phyloP scores from a whole-genome alignment of 2,888 invertebrate species.

The Scaptodrosophila latifasciaeformis region DNA sequence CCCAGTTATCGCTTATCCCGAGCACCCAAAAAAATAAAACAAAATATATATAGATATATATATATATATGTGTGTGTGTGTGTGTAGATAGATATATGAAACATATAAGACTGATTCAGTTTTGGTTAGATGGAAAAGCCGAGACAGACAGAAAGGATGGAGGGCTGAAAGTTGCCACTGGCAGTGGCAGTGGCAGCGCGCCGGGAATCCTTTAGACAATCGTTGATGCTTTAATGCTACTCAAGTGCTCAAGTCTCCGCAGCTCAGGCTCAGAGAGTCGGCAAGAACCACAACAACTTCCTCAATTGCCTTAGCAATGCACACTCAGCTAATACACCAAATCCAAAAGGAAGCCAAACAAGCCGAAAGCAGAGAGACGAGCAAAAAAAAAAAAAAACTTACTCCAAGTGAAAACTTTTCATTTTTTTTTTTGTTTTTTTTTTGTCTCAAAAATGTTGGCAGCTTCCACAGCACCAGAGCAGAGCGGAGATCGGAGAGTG shows the following conservation, averaged over 20 bases:
- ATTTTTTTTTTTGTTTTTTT: background rate
- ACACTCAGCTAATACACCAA: conserved; percentile 1
- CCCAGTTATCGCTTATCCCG: background rate
- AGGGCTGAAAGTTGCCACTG: background rate
- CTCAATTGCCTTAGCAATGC: conserved; percentile 9
- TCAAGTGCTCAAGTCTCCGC: conserved; percentile 54
- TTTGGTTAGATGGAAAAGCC: too few relatives aligned
- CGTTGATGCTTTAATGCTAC: conserved; percentile 58
- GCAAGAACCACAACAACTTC: conserved; percentile 16
- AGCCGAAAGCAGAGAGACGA: too few relatives aligned
- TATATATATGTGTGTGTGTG: background rate
- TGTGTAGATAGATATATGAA: background rate
- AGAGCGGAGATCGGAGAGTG: conserved; percentile 16
- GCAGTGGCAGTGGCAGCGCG: background rate
- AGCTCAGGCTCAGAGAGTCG: conserved; percentile 26
- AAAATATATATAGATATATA: too few relatives aligned
- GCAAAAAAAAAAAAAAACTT: conserved; percentile 23
- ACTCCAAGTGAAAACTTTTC: conserved; percentile 54
- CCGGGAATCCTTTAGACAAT: conserved; percentile 40
- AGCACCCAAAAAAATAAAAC: too few relatives aligned
- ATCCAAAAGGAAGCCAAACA: conserved; percentile 27
- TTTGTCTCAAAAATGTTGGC: too few relatives aligned
- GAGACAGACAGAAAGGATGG: background rate
- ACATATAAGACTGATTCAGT: too few relatives aligned
- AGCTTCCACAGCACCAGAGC: too few relatives aligned